Conservation (phyloP, 1,140 invertebrate species). For the Papilio xuthus region DNA sequence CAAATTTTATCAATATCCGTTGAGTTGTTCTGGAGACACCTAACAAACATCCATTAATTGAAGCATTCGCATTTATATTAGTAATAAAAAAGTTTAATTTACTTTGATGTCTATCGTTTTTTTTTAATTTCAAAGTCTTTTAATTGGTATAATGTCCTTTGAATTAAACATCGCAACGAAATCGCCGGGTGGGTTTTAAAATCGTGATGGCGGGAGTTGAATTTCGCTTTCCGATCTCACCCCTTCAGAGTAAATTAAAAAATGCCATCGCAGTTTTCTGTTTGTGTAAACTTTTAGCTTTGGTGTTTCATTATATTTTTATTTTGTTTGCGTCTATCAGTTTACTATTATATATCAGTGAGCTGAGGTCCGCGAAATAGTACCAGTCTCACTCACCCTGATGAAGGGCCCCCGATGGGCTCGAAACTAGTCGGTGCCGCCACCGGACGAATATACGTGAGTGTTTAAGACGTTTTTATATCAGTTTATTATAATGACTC, state of each 20-base stretch:
- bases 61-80: neutral
- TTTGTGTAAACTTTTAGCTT: neutral
- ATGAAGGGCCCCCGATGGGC: too few species aligned
- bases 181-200: neutral
- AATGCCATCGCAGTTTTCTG: constrained; percentile 18
- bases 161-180: constrained; percentile 29
- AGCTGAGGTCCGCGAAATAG: too few species aligned
- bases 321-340: neutral
- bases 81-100: neutral
- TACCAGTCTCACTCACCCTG: too few species aligned
- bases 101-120: neutral
- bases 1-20: too few species aligned
- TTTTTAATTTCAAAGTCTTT: constrained; percentile 2
- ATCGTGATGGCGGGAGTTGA: constrained; percentile 3
- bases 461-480: too few species aligned
- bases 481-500: too few species aligned
- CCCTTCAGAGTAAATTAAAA: constrained; percentile 34
- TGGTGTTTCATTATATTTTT: neutral
- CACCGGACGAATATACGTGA: too few species aligned
- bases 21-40: too few species aligned
- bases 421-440: too few species aligned
- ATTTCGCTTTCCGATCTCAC: constrained; percentile 9
- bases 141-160: constrained; percentile 9
- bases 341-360: neutral
- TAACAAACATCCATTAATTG: too few species aligned